A percentile compares a stretch with the other conserved stretches of the same genome.
Evolutionary conservation across 2,113 vertebrate genomes (phyloP).

Genomic region (Macrotis lagotis): DNA sequence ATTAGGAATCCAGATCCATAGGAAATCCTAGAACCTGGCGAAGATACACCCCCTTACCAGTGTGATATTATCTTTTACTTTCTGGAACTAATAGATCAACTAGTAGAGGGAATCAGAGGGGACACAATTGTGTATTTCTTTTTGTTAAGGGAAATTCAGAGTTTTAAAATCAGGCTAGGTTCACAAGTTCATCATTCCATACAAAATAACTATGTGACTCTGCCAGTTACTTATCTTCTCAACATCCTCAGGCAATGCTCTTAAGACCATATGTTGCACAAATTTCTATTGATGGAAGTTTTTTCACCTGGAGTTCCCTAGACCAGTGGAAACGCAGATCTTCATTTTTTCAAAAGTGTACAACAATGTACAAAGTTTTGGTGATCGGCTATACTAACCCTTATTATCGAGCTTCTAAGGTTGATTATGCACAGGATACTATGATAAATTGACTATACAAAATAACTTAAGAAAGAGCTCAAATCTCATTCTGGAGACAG

Average conservation of each 20-base stretch:
- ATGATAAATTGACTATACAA: too few relatives aligned
- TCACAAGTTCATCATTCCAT: neutral
- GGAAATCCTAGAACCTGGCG: neutral
- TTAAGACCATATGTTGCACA: neutral
- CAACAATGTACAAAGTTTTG: neutral
- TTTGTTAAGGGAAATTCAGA: neutral
- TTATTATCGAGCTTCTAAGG: neutral
- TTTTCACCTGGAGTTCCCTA: neutral
- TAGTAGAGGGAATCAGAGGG: neutral
- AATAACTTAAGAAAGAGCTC: neutral
- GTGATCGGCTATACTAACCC: neutral
- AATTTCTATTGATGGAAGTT: neutral
- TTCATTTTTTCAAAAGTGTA: neutral
- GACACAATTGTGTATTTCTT: neutral
- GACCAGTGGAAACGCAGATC: neutral
- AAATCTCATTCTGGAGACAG: neutral
- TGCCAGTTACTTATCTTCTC: neutral
- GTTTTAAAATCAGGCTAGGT: neutral
- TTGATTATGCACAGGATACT: neutral
- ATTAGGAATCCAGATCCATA: neutral
- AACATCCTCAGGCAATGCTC: neutral
- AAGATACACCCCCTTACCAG: neutral
- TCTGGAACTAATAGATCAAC: neutral
- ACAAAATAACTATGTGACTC: neutral
- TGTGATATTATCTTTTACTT: neutral